Evolutionary conservation across 2,113 vertebrate genomes (phyloP).

Genomic region (Mormyrus iriodes): DNA sequence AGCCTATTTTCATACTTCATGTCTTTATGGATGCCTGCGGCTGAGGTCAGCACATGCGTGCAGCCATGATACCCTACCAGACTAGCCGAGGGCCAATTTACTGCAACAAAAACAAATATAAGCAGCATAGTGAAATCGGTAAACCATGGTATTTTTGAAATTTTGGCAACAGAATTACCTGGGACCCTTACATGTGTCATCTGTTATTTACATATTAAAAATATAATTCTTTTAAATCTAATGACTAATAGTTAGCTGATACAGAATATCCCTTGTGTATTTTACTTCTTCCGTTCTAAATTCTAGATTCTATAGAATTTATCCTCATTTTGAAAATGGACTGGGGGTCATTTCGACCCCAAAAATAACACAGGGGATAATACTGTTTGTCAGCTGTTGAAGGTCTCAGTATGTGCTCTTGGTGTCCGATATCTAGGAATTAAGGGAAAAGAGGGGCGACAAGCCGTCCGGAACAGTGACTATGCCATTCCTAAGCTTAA

Average conservation of each 20-base stretch:
- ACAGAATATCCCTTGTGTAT: too few relatives aligned
- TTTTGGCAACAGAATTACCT: background rate
- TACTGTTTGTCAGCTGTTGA: background rate
- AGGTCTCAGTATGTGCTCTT: background rate
- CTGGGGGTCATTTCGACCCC: too few relatives aligned
- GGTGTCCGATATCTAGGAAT: conserved; percentile 65
- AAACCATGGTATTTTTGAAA: background rate
- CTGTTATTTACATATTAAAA: background rate
- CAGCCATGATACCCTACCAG: background rate
- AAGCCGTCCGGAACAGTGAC: conserved; percentile 94
- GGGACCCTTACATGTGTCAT: background rate
- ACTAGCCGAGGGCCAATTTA: background rate
- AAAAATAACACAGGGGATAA: background rate
- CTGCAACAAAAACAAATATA: background rate
- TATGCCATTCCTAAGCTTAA: conserved; percentile 96
- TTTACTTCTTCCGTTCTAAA: too few relatives aligned
- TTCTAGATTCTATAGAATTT: too few relatives aligned
- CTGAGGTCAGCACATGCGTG: background rate
- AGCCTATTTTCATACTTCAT: background rate
- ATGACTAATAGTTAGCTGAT: background rate
- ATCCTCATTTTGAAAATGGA: too few relatives aligned
- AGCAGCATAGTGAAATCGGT: background rate
- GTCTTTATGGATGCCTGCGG: background rate
- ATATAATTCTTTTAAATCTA: background rate
- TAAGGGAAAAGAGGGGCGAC: conserved; percentile 94